These are phyloP conservation scores for Aspidiotus rigidus DNA, from an alignment of 2,888 invertebrate species.

Conservation along the genomic window DNA sequence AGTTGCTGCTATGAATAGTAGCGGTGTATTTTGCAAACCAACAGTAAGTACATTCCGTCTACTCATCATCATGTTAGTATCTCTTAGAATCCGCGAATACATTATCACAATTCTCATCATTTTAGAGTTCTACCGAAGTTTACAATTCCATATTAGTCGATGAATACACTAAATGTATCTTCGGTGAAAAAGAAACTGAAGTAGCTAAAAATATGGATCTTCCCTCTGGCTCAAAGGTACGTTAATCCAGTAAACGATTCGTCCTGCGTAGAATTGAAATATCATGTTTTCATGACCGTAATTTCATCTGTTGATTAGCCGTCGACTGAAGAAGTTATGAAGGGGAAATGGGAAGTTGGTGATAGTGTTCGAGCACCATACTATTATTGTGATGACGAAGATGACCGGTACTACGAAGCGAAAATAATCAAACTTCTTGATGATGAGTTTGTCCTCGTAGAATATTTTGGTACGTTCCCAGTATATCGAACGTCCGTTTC, in stretches of 20 bases:
- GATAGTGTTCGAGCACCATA: constrained; percentile 13
- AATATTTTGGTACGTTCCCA: not conserved
- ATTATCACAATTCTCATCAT: not conserved
- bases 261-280: too few species aligned
- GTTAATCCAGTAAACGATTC: too few species aligned
- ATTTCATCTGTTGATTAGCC: too few species aligned
- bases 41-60: not conserved
- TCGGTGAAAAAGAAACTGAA: not conserved
- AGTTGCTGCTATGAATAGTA: not conserved
- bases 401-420: constrained; percentile 17
- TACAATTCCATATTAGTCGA: not conserved
- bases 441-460: constrained; percentile 1
- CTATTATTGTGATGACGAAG: not conserved
- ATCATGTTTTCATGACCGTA: too few species aligned
- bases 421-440: constrained; percentile 6
- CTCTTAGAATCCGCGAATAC: too few species aligned
- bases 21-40: not conserved
- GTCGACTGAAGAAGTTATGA: not conserved
- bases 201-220: too few species aligned
- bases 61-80: too few species aligned
- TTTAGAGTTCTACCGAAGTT: not conserved
- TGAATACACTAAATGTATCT: not conserved
- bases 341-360: constrained; percentile 8
- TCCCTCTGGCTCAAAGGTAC: too few species aligned
- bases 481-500: too few species aligned